Evolutionary conservation across 2,797 vertebrate species (phyloP).

Genomic region (Salarias fasciatus): DNA sequence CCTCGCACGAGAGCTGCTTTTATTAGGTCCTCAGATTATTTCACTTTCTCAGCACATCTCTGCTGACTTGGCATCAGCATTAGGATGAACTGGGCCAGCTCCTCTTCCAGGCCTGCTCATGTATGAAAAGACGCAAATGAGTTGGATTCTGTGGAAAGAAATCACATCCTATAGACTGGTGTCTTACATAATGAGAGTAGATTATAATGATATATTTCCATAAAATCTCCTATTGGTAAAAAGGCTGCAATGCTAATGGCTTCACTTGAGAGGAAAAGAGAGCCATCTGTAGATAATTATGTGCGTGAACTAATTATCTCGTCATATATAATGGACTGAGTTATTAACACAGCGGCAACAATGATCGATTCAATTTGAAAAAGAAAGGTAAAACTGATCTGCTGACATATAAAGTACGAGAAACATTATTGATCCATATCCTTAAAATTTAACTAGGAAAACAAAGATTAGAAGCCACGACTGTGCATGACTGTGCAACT

Average conservation of each 20-base stretch:
- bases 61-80: constrained; percentile 19
- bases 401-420: constrained; percentile 1
- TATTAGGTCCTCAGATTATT: not conserved
- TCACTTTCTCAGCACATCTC: constrained; percentile 3
- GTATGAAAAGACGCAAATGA: not conserved
- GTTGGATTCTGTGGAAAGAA: not conserved
- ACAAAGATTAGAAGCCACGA: too few species aligned
- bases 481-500: too few species aligned
- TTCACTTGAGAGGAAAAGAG: constrained; percentile 32
- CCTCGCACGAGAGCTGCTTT: not conserved
- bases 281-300: constrained; percentile 51
- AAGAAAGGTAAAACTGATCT: constrained; percentile 14
- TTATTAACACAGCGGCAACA: constrained; percentile 12
- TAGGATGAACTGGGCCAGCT: constrained; percentile 13
- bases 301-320: constrained; percentile 49
- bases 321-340: constrained; percentile 43
- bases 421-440: too few species aligned
- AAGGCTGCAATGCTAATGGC: constrained; percentile 23
- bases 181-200: not conserved
- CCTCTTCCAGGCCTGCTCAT: constrained; percentile 4
- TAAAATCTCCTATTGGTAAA: constrained; percentile 3
- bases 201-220: constrained; percentile 24
- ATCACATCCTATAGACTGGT: not conserved
- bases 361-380: too few species aligned
- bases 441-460: not conserved